phyloP scores from a whole-genome alignment of 2,113 vertebrate species.

The rabbit (Oryctolagus cuniculus) region DNA sequence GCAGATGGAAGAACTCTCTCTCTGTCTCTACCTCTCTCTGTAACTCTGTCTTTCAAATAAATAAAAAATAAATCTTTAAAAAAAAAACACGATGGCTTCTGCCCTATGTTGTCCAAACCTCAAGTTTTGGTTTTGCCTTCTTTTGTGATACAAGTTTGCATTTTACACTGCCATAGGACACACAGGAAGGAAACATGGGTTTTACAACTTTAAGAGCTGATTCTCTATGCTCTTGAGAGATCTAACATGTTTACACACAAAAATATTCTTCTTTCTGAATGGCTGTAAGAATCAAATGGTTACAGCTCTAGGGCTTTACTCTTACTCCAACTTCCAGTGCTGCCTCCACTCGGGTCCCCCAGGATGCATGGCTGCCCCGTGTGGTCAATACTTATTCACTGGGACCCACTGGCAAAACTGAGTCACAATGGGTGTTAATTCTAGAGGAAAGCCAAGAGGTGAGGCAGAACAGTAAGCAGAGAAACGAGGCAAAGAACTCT shows the following conservation, averaged over 20 bases:
- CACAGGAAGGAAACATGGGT: not conserved
- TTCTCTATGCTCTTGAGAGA: conserved; percentile 18
- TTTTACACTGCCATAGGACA: not conserved
- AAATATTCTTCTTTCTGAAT: conserved; percentile 31
- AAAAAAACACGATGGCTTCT: not conserved
- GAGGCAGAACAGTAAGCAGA: not conserved
- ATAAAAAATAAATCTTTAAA: too few relatives aligned
- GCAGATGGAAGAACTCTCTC: too few relatives aligned
- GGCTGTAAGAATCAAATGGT: not conserved
- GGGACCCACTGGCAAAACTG: not conserved
- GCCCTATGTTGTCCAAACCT: not conserved
- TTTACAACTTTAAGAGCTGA: not conserved
- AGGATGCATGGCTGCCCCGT: not conserved
- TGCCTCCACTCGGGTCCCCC: not conserved
- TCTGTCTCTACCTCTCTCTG: too few relatives aligned
- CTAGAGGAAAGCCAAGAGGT: not conserved
- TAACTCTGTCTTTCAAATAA: too few relatives aligned
- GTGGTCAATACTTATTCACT: not conserved
- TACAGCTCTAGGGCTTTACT: not conserved
- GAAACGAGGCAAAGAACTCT: not conserved
- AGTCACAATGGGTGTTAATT: not conserved
- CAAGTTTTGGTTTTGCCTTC: not conserved
- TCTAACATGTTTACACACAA: not conserved
- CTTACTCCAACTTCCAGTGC: not conserved
- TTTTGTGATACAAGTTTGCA: not conserved